phyloP scores from a whole-genome alignment of 2,888 invertebrate species.

The Microctonus hyperodae region DNA sequence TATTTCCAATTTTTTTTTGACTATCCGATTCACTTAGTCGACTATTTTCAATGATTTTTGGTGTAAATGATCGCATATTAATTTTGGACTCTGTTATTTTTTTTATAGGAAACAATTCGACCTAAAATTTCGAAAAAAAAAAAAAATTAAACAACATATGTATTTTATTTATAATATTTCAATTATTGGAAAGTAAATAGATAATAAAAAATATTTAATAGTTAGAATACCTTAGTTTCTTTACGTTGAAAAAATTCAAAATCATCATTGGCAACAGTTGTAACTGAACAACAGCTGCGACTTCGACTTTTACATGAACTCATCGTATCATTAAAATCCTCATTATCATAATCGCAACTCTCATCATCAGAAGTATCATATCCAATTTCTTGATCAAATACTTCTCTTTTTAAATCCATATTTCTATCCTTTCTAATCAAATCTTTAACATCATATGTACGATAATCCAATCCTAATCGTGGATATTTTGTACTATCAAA shows the following conservation, averaged over 20 bases:
- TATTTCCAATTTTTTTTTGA: conserved; percentile 26
- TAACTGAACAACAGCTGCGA: conserved; percentile 67
- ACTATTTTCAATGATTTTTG: conserved; percentile 54
- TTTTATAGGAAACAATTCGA: conserved; percentile 50
- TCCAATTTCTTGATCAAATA: conserved; percentile 43
- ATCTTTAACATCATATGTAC: conserved; percentile 54
- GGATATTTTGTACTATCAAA: conserved; percentile 52
- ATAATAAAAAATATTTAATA: neutral
- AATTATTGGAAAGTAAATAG: too few species aligned
- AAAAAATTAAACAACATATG: neutral
- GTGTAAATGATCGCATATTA: conserved; percentile 58
- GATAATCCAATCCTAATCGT: conserved; percentile 47
- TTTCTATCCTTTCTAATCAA: conserved; percentile 36
- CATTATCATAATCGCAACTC: conserved; percentile 57
- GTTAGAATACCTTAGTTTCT: conserved; percentile 51
- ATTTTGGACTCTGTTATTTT: conserved; percentile 49
- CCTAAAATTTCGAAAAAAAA: conserved; percentile 42
- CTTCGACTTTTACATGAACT: conserved; percentile 64
- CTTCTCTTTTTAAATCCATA: conserved; percentile 15
- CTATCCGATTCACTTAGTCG: conserved; percentile 36
- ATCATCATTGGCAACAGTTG: conserved; percentile 71
- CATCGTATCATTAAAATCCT: conserved; percentile 58
- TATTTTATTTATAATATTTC: neutral
- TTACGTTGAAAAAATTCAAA: conserved; percentile 69
- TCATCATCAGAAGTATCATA: conserved; percentile 60